phyloP scores from a whole-genome alignment of 2,797 vertebrate genomes.

The Myripristis jacobus region DNA sequence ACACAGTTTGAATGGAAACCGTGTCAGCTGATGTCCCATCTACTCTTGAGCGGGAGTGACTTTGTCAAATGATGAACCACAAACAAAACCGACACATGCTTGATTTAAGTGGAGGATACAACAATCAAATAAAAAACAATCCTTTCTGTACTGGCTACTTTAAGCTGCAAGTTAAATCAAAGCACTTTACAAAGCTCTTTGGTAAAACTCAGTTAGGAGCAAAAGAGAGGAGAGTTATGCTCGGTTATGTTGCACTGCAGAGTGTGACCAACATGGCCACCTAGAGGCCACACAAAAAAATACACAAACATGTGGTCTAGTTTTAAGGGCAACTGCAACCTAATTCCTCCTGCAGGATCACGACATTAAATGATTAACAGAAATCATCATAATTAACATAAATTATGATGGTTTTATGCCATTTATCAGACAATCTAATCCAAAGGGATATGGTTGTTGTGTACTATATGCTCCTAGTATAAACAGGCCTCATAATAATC shows the following conservation, averaged over 20 bases:
- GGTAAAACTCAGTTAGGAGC: constrained; percentile 20
- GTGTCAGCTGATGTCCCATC: neutral
- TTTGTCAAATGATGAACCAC: neutral
- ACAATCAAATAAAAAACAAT: neutral
- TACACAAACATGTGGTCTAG: constrained; percentile 52
- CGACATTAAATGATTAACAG: constrained; percentile 70
- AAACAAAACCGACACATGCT: neutral
- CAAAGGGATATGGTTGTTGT: constrained; percentile 59
- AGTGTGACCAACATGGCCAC: constrained; percentile 68
- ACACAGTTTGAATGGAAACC: neutral
- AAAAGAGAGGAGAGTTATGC: neutral
- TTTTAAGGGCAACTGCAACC: constrained; percentile 65
- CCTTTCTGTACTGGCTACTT: neutral
- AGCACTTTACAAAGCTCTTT: neutral
- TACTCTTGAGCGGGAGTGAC: neutral
- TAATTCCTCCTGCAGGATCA: constrained; percentile 60
- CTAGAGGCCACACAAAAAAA: constrained; percentile 62
- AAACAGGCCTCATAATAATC: constrained; percentile 63
- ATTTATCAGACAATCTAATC: constrained; percentile 57
- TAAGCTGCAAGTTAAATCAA: neutral
- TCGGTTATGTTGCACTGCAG: neutral
- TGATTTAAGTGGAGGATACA: neutral
- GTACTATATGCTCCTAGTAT: constrained; percentile 60
- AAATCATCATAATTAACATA: constrained; percentile 74
- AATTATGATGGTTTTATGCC: constrained; percentile 63